Evolutionary conservation across 2,888 invertebrate genomes (phyloP).

Genomic region (Aleiodes testaceus): DNA sequence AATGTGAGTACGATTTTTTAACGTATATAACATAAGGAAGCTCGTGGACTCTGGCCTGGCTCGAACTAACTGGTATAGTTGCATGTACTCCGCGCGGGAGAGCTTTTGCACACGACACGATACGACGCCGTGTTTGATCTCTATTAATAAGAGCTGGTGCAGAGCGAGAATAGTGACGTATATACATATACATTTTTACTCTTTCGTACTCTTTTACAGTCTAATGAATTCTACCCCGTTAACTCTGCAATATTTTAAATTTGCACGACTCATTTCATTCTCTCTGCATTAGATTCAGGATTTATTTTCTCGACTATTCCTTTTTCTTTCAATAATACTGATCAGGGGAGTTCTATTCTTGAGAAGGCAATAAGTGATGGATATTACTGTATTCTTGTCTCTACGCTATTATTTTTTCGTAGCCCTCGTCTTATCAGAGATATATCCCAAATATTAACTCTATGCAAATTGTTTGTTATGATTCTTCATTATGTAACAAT

Average conservation of each 20-base stretch:
- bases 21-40: not conserved
- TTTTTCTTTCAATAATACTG: too few relatives aligned
- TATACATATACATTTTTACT: not conserved
- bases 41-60: constrained; percentile 56
- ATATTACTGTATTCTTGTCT: not conserved
- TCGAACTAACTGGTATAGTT: constrained; percentile 64
- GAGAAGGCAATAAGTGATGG: not conserved
- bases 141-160: constrained; percentile 70
- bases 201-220: constrained; percentile 50
- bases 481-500: too few relatives aligned
- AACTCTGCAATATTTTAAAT: constrained; percentile 5
- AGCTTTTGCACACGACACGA: constrained; percentile 71
- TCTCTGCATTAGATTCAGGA: too few relatives aligned
- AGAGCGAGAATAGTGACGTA: constrained; percentile 55
- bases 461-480: too few relatives aligned
- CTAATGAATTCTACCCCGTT: constrained; percentile 52
- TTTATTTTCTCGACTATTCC: too few relatives aligned
- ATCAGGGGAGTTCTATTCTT: not conserved
- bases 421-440: too few relatives aligned
- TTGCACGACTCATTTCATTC: too few relatives aligned
- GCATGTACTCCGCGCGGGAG: constrained; percentile 66
- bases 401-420: not conserved
- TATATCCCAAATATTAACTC: too few relatives aligned
- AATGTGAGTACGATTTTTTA: not conserved
- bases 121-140: constrained; percentile 72